A percentile compares a stretch with the other conserved stretches of the same genome.
phyloP scores from a whole-genome alignment of 2,797 vertebrate species.

The Mycteria americana region DNA sequence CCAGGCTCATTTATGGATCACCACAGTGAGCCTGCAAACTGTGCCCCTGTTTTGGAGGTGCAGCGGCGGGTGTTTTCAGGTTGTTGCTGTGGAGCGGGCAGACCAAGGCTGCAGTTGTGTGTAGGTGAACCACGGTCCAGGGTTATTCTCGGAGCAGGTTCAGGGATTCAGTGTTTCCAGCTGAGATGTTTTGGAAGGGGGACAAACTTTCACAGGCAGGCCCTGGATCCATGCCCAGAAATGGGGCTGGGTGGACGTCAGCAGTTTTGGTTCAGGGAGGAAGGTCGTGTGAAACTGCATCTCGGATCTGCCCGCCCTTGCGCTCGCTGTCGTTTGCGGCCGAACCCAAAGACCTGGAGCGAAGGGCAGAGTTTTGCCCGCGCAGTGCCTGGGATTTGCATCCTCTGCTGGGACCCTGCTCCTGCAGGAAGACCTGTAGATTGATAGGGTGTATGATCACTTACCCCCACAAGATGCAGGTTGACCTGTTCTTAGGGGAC shows the following conservation, averaged over 20 bases:
- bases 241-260: slow-evolving; percentile 20
- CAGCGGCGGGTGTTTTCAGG: not conserved
- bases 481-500: not conserved
- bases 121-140: not conserved
- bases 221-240: slow-evolving; percentile 15
- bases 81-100: not conserved
- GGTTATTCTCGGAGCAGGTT: slow-evolving; percentile 3
- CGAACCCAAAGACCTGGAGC: not conserved
- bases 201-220: slow-evolving; percentile 23
- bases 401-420: not conserved
- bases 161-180: slow-evolving; percentile 1
- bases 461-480: not conserved
- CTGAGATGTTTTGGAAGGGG: slow-evolving; percentile 36
- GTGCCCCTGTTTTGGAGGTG: not conserved
- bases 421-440: not conserved
- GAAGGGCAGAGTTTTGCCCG: not conserved
- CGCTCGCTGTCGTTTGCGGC: not conserved
- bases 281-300: slow-evolving; percentile 61
- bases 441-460: not conserved
- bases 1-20: not conserved
- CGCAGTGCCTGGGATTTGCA: not conserved
- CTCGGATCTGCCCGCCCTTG: slow-evolving; percentile 12
- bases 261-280: slow-evolving; percentile 62
- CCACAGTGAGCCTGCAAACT: not conserved
- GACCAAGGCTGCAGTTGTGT: accelerated